phyloP scores from a whole-genome alignment of 92 coral and sea anemone species.

The Phymanthus crucifer region DNA sequence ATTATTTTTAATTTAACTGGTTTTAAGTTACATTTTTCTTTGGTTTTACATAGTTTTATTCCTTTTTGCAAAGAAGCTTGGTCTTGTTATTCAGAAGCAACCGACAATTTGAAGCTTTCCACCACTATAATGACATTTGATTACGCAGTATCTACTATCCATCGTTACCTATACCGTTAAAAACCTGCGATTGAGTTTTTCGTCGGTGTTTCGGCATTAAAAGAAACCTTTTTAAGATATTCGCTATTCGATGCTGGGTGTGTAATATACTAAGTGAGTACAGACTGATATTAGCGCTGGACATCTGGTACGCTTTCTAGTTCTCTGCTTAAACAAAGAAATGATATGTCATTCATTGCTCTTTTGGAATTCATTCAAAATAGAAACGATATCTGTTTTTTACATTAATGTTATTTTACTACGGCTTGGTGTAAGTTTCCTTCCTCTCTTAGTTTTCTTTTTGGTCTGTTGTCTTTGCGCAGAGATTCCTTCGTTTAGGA shows the following conservation, averaged over 20 bases:
- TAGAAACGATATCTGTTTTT: not conserved
- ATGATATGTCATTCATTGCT: not conserved
- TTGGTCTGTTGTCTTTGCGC: not conserved
- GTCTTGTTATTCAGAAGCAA: no score
- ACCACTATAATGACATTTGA: no score
- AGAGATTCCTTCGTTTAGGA: not conserved
- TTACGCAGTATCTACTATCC: not conserved
- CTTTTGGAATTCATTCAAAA: constrained; percentile 3
- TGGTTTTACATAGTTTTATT: no score
- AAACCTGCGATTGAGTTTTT: not conserved
- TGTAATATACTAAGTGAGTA: not conserved
- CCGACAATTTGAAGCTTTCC: no score
- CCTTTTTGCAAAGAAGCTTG: no score
- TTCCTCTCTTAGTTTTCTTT: not conserved
- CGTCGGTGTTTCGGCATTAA: not conserved
- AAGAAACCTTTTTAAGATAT: not conserved
- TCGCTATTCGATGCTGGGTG: not conserved
- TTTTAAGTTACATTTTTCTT: no score
- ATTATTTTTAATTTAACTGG: no score
- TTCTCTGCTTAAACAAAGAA: constrained; percentile 5
- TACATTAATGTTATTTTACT: not conserved
- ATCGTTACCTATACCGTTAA: not conserved
- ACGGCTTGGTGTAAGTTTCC: not conserved
- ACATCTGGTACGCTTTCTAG: not conserved
- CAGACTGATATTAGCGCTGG: no score